phyloP scores from a whole-genome alignment of 2,888 invertebrate species.

The Trachelus stipa region DNA sequence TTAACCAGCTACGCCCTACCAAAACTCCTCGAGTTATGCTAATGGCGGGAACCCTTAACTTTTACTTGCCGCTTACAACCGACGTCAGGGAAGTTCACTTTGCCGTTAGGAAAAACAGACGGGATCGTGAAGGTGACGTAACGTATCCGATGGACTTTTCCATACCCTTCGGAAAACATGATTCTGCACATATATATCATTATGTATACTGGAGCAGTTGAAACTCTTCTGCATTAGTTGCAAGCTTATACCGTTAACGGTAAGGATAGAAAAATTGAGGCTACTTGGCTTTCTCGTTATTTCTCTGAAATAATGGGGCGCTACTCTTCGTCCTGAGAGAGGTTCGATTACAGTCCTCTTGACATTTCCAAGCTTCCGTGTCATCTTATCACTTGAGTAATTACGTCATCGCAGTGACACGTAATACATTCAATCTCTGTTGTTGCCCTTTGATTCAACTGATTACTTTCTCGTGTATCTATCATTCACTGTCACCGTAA shows the following conservation, averaged over 20 bases:
- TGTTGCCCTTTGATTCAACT: neutral
- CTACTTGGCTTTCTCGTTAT: neutral
- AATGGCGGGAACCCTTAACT: neutral
- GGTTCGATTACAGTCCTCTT: neutral
- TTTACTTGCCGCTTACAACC: neutral
- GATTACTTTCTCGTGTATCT: neutral
- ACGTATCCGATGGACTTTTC: neutral
- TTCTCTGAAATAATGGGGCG: neutral
- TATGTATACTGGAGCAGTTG: neutral
- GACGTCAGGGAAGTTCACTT: neutral
- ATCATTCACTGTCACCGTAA: neutral
- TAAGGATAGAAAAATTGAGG: neutral
- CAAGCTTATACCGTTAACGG: neutral
- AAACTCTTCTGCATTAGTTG: neutral
- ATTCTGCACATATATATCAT: neutral
- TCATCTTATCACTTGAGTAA: neutral
- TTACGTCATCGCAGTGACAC: neutral
- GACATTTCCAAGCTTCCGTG: neutral
- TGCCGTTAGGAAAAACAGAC: neutral
- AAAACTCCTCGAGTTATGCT: slow-evolving; percentile 6
- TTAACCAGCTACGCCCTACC: neutral
- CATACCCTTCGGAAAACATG: neutral
- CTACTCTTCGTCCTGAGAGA: neutral
- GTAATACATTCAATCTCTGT: neutral
- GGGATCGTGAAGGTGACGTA: neutral